Base-by-base conservation (phyloP, 2,888 invertebrate species). In the Miltochrista miniata region DNA sequence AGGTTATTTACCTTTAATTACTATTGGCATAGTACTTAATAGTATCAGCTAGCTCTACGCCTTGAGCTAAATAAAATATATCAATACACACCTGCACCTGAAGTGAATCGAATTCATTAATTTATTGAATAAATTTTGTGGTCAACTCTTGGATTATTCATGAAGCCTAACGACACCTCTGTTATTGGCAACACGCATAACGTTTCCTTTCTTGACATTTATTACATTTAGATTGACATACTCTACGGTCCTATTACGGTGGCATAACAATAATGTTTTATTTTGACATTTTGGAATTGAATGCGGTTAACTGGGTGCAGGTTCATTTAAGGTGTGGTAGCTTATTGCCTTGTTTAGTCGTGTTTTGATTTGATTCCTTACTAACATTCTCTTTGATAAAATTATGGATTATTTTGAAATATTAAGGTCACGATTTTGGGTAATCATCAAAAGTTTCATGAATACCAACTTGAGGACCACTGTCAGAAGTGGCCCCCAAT, bases 121-220 rank as follows among this genome's bases (percentile, higher is more conserved):
- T 61, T 51, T 45, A 51, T 48, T 40, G 64, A 53, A 63, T 59
- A 54, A 61, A 55, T 64, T 57, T 54, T 54, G 64, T 54, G 44
- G 52, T 53, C 57, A n/a, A n/a, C 54, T 40, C 42, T 52, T 49
- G 57, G 54, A 54, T n/a, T 64, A 67, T 64, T 67, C 62, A 67
- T 62, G 54, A 46, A 49, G 42, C 12, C 40, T 45, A 50, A 48
- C 51, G 42, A 35, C 18, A 48, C 58, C 48, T 50, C 41, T 43
- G 52, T 54, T 57, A 66, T 62, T 45, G 45, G 53, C 53, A 50
- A 51, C 54, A 48, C 51, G 51, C 66, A 61, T 57, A 60, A 65
- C 51, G 54, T 63, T 60, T 41, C 48, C 55, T 56, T 60, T 64
- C 68, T 58, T 67, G 67, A 60, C 67, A 64, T 67, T 68, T 62